Evolutionary conservation across 2,888 invertebrate genomes (phyloP).

Genomic region (Netelia inedita): DNA sequence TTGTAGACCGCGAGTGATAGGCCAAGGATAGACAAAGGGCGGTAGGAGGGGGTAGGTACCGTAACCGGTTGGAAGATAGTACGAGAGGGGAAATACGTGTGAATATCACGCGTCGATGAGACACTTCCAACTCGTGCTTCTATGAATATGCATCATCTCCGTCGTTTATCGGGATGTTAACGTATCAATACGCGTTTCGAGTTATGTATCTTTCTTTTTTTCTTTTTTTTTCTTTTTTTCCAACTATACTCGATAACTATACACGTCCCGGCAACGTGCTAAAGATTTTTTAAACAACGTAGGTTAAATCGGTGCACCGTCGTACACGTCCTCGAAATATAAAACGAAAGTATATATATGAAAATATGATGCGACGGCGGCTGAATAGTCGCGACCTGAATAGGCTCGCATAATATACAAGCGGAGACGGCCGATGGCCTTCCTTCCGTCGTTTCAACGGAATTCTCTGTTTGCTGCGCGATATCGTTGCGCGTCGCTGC

Average conservation of each 20-base stretch:
- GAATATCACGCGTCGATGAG: conserved; percentile 31
- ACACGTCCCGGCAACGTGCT: too few species aligned
- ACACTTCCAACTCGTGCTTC: conserved; percentile 23
- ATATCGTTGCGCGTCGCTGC: background rate
- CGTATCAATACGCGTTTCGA: background rate
- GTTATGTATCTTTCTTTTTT: too few species aligned
- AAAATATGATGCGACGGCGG: too few species aligned
- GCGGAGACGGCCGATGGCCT: conserved; percentile 14
- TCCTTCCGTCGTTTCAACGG: conserved; percentile 3
- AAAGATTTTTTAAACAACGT: too few species aligned
- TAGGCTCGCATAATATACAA: background rate
- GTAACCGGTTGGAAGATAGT: background rate
- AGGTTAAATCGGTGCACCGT: too few species aligned
- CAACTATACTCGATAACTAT: background rate
- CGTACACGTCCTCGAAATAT: too few species aligned
- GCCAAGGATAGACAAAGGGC: too few species aligned
- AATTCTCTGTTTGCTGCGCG: conserved; percentile 25
- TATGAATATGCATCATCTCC: conserved; percentile 8
- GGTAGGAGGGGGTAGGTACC: too few species aligned
- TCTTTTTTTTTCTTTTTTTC: background rate
- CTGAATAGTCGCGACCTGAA: too few species aligned
- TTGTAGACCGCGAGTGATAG: background rate
- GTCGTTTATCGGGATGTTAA: background rate
- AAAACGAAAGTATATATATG: too few species aligned
- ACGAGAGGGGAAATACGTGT: background rate